A percentile compares a stretch with the other conserved stretches of the same genome.
These are phyloP conservation scores for Lonchura striata DNA, from an alignment of 2,113 vertebrate genomes.

Conservation along the genomic window DNA sequence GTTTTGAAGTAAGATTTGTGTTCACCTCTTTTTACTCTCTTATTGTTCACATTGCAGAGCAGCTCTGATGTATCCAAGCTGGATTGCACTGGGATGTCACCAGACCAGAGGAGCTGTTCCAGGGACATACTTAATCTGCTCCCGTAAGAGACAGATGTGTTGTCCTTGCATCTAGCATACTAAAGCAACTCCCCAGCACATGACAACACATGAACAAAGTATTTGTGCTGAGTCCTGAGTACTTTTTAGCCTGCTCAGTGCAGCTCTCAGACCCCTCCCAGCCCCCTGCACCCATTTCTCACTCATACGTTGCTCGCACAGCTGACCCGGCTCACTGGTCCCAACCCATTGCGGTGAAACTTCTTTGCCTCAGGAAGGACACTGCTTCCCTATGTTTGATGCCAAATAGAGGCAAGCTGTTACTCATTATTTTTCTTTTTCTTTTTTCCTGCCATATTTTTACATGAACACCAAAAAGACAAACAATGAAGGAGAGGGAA, in stretches of 20 bases:
- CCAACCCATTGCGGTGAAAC: neutral
- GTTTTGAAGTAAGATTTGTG: neutral
- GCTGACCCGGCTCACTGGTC: neutral
- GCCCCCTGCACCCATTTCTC: neutral
- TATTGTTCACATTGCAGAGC: neutral
- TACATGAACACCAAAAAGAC: neutral
- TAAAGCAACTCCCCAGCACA: neutral
- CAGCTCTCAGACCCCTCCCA: neutral
- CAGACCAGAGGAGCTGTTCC: neutral
- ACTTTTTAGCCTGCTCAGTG: neutral
- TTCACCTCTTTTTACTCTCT: neutral
- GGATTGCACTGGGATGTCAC: neutral
- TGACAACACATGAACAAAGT: neutral
- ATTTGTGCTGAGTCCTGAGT: neutral
- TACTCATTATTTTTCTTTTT: neutral
- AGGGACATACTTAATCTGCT: neutral
- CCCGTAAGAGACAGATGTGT: accelerated
- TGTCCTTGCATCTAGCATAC: neutral
- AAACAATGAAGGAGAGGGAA: neutral
- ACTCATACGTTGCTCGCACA: accelerated
- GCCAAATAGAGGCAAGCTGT: neutral
- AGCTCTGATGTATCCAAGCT: neutral
- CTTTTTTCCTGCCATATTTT: neutral
- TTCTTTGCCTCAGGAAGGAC: neutral
- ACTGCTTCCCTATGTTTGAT: neutral